Base-by-base conservation (phyloP, 2,113 vertebrate genomes). In the Argyrosomus japonicus region DNA sequence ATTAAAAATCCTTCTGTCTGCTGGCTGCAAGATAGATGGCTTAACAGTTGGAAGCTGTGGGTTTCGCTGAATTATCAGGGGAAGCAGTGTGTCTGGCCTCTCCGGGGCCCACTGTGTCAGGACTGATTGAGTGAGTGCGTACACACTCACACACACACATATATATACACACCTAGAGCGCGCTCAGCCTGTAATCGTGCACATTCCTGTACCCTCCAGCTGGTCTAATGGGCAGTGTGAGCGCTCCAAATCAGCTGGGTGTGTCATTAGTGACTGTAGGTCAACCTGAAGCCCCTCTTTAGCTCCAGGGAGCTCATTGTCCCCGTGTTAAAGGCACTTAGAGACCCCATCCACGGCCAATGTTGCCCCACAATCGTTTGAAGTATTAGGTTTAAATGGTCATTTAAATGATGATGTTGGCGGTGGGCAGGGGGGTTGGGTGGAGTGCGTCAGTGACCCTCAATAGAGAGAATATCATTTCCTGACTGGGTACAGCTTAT, bases 191-290 rank as follows among this genome's bases (percentile, higher is more conserved):
- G 67, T 91, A 82, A 91, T 89, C 86, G 76, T 1, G 43, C 60
- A 86, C 84, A 87, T 62, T 83, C 86, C 84, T 54, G 57, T 3
- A 1, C 61, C 76, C 75, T 75, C 64, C 43, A 75, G 83, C 57
- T 76, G 79, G 14, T 7, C 54, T 82, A 76, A 81, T 81, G 70
- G 78, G 32, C 17, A 2, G 61, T 3, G 62, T 65, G 60, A 72
- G 27, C 23, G 13, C 72, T 77, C 23, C 64, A 50, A 84, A 78
- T 80, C 48, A 84, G 81, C 45, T 47, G 68, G 81, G 77, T 50
- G 75, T 82, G 85, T 82, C 75, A 81, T 88, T 65, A 88, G 68
- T 5, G 77, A 40, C 70, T 58, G 58, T 63, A 70, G 70, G 81
- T 77, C 68, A 40, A 78, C 72, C 69, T 64, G 27, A 68, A 61